Conservation (phyloP, 2,888 invertebrate species). For the Drosophila robusta region DNA sequence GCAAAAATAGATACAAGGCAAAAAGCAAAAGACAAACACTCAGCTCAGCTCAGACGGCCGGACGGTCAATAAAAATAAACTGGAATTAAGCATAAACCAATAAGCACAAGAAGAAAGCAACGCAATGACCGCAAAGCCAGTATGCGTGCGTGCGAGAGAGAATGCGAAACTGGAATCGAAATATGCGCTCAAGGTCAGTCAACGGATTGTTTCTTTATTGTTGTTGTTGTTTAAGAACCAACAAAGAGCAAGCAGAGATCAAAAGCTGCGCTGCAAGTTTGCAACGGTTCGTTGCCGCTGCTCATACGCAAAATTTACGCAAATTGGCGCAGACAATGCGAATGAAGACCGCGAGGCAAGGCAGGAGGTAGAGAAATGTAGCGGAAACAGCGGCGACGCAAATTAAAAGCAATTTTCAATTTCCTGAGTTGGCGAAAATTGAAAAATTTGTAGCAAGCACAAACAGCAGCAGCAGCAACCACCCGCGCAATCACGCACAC, state of each 20-base stretch:
- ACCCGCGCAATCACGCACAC: slow-evolving; percentile 40
- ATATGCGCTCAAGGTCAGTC: slow-evolving; percentile 82
- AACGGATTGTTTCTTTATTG: slow-evolving; percentile 67
- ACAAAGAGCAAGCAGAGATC: slow-evolving; percentile 48
- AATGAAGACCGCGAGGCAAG: slow-evolving; percentile 16
- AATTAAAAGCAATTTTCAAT: slow-evolving; percentile 78
- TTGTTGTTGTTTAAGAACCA: slow-evolving; percentile 44
- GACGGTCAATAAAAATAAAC: slow-evolving; percentile 72
- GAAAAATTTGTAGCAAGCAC: slow-evolving; percentile 45
- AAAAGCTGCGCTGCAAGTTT: slow-evolving; percentile 58
- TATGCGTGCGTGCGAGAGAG: slow-evolving; percentile 19
- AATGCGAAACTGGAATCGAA: slow-evolving; percentile 70
- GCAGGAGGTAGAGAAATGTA: slow-evolving; percentile 29
- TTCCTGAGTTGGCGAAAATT: slow-evolving; percentile 77
- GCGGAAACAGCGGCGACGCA: slow-evolving; percentile 70
- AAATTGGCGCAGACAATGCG: slow-evolving; percentile 51
- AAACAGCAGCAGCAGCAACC: slow-evolving; percentile 22
- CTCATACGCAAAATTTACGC: slow-evolving; percentile 56
- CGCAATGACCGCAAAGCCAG: slow-evolving; percentile 42
- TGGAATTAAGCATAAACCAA: slow-evolving; percentile 78
- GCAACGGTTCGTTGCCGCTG: slow-evolving; percentile 35
- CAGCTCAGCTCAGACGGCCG: slow-evolving; percentile 31
- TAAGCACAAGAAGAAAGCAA: slow-evolving; percentile 63
- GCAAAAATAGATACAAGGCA: slow-evolving; percentile 27
- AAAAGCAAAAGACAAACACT: slow-evolving; percentile 21